A percentile compares a stretch with the other conserved stretches of the same genome.
These are phyloP conservation scores for Danio jaintianensis DNA, from an alignment of 2,797 vertebrate species.

Conservation along the genomic window DNA sequence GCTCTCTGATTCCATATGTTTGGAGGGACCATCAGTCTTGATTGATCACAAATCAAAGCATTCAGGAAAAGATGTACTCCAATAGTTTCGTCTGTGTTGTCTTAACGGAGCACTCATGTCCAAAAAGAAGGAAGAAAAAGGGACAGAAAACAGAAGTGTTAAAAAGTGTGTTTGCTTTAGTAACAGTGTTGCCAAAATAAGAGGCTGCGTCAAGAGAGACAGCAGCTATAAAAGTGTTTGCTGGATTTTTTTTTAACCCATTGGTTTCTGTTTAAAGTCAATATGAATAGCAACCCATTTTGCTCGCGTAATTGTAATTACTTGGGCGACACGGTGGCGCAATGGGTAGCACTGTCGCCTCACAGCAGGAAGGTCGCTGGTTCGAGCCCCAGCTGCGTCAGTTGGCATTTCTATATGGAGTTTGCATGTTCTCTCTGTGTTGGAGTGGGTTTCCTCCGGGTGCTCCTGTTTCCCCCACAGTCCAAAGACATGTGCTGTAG, in stretches of 20 bases:
- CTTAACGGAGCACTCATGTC: conserved; percentile 22
- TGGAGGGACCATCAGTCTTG: not conserved
- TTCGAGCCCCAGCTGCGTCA: too few relatives aligned
- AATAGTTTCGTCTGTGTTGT: not conserved
- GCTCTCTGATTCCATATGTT: conserved; percentile 18
- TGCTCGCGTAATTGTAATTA: not conserved
- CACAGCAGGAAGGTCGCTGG: too few relatives aligned
- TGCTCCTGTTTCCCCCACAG: too few relatives aligned
- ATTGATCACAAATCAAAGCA: not conserved
- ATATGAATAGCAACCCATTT: not conserved
- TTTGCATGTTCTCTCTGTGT: too few relatives aligned
- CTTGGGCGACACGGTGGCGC: too few relatives aligned
- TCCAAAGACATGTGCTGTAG: too few relatives aligned
- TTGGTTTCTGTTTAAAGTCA: not conserved
- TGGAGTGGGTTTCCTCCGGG: too few relatives aligned
- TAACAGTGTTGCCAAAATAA: conserved; percentile 85
- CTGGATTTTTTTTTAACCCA: conserved; percentile 71
- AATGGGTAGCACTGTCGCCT: too few relatives aligned
- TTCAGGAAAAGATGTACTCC: not conserved
- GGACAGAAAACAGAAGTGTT: conserved; percentile 72
- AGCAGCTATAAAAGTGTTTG: conserved; percentile 88
- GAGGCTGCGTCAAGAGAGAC: conserved; percentile 83
- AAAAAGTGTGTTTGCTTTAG: conserved; percentile 71
- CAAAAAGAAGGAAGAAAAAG: conserved; percentile 63
- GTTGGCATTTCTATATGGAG: too few relatives aligned